Base-by-base conservation (phyloP, 2,113 vertebrate species). In the Holacanthus passer region DNA sequence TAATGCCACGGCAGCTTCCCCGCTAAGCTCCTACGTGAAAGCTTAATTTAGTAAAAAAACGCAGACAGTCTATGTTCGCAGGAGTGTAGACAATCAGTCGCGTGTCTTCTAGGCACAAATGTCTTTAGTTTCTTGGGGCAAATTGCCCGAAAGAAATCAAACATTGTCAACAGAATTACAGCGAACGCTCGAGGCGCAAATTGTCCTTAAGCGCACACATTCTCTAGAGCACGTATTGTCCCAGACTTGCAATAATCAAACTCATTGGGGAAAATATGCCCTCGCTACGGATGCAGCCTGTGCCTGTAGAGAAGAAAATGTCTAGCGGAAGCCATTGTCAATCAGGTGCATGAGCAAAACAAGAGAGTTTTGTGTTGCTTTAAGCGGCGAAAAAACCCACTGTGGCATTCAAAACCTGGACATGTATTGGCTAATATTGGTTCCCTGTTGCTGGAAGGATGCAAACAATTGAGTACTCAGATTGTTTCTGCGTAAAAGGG, bases 121-220 rank as follows among this genome's bases (percentile, higher is more conserved):
- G 73, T 89, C 60, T 79, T 73, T 50, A 70, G 65, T 74, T 78
- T 81, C 68, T 32, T n/a, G 7, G 27, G 62, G 59, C 71, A 83
- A 70, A 85, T 45, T 48, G 58, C 79, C 62, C 3, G 13, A 77
- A 84, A 88, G 39, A 85, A 88, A 88, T 82, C 74, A 75, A 81
- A 88, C 45, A 64, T 59, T 80, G 84, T 89, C 79, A 87, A 87
- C 69, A 88, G 63, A 86, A 87, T 87, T 73, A 82, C 35, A 83
- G 71, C 17, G 27, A 81, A 81, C 2, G 62, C 85, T 84, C 4
- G 56, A 66, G 79, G 87, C 79, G 66, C 78, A 81, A 64, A 80
- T 79, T 84, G 75, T 82, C 85, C 81, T 84, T 68, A 52, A 88
- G 73, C 70, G 55, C 52, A 73, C 56, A 66, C 50, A 35, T 20